These are phyloP conservation scores for Brachionus paranguensis DNA, from an alignment of 1,140 invertebrate species.

Conservation along the genomic window DNA sequence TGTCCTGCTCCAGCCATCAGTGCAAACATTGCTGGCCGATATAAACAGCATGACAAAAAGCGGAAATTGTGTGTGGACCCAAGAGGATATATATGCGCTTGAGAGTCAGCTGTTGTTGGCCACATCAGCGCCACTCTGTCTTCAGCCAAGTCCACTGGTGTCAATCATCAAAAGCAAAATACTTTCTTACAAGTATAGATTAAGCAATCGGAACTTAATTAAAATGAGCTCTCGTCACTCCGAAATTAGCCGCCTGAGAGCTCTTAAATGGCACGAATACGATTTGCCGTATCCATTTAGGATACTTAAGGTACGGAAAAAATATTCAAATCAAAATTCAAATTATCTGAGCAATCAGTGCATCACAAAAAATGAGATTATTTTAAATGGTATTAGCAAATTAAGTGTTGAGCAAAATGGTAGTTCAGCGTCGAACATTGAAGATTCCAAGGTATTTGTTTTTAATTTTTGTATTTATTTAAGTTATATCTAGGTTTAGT, in stretches of 20 bases:
- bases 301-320: conserved; percentile 49
- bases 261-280: conserved; percentile 53
- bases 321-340: conserved; percentile 41
- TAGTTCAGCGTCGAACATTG: background rate
- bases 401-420: background rate
- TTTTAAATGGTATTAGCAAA: conserved; percentile 45
- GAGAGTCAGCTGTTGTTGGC: conserved; percentile 76
- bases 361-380: conserved; percentile 63
- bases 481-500: no score
- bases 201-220: conserved; percentile 68
- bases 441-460: background rate
- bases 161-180: conserved; percentile 67
- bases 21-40: conserved; percentile 71
- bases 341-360: background rate
- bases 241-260: conserved; percentile 46
- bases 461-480: background rate
- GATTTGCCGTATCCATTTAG: conserved; percentile 28
- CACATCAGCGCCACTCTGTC: conserved; percentile 73
- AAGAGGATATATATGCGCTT: conserved; percentile 69
- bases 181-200: conserved; percentile 67
- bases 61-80: conserved; percentile 63
- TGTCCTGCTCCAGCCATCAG: conserved; percentile 77
- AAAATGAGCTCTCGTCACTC: conserved; percentile 52
- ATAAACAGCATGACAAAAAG: conserved; percentile 65
- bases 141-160: conserved; percentile 75